Percentiles rank a stretch among this genome's conserved stretches.
phyloP scores from a whole-genome alignment of 2,888 invertebrate species.

The Sphecodes monilicornis region DNA sequence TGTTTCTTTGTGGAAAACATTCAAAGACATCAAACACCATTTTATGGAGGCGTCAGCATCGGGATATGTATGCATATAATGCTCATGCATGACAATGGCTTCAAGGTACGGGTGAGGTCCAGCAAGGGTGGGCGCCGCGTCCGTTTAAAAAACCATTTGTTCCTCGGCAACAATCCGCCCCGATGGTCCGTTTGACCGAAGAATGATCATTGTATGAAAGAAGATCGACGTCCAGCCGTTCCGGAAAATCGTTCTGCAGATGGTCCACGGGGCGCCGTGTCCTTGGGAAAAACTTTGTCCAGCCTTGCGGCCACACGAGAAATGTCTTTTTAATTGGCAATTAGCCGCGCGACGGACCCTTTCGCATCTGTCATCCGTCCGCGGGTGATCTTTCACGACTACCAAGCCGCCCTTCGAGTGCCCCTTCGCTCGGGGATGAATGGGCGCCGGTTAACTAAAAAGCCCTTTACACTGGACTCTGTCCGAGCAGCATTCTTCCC shows the following conservation, averaged over 20 bases:
- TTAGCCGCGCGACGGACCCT: conserved; percentile 79
- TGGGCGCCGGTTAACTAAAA: conserved; percentile 65
- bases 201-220: conserved; percentile 28
- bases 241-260: conserved; percentile 55
- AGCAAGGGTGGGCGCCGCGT: background rate
- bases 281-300: conserved; percentile 59
- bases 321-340: conserved; percentile 84
- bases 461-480: conserved; percentile 53
- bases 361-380: conserved; percentile 78
- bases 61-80: background rate
- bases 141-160: conserved; percentile 10
- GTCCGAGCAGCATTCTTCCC: conserved; percentile 61
- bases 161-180: conserved; percentile 18
- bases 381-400: conserved; percentile 56
- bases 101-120: background rate
- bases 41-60: background rate
- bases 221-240: conserved; percentile 27
- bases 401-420: conserved; percentile 53
- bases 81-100: background rate
- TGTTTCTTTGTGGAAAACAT: background rate
- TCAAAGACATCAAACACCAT: background rate
- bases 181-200: conserved; percentile 29
- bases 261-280: conserved; percentile 35
- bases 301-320: conserved; percentile 55
- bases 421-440: conserved; percentile 46